Percentiles rank a stretch among this genome's conserved stretches.
Evolutionary conservation across 2,888 invertebrate species (phyloP).

Genomic region (Coelogynopora nodosa): DNA sequence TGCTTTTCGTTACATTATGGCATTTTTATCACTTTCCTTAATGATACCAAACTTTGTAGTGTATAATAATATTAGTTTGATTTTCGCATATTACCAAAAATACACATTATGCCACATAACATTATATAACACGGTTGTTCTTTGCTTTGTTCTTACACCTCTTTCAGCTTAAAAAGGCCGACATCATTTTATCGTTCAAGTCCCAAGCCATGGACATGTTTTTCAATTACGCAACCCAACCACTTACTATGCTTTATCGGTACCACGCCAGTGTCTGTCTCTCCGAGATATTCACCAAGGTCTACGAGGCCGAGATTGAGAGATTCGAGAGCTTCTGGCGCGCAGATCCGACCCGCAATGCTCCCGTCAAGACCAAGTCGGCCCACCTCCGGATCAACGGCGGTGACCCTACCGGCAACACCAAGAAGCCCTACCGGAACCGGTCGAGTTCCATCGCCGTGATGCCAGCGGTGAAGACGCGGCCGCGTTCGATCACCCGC

Average conservation of each 20-base stretch:
- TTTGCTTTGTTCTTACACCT: too few relatives aligned
- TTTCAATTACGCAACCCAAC: constrained; percentile 37
- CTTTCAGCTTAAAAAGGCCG: too few relatives aligned
- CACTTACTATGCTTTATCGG: constrained; percentile 43
- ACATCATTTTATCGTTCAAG: too few relatives aligned
- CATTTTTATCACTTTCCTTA: too few relatives aligned
- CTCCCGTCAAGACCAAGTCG: background rate
- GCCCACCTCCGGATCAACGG: background rate
- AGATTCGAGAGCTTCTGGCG: constrained; percentile 42
- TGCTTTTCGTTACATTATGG: too few relatives aligned
- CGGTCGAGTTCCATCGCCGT: constrained; percentile 29
- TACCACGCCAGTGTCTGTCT: constrained; percentile 44
- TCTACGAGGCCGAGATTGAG: constrained; percentile 42
- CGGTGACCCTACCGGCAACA: background rate
- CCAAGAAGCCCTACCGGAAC: background rate
- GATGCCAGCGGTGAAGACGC: constrained; percentile 10
- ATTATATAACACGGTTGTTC: too few relatives aligned
- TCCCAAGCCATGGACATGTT: too few relatives aligned
- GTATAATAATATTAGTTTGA: too few relatives aligned
- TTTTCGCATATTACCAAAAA: too few relatives aligned
- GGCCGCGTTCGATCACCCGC: constrained; percentile 1
- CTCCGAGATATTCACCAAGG: constrained; percentile 39
- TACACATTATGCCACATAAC: too few relatives aligned
- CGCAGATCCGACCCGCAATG: background rate
- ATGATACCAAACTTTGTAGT: too few relatives aligned